Percentiles rank a stretch among this genome's conserved stretches.
phyloP scores from a whole-genome alignment of 2,888 invertebrate species.

The Acronicta alni region DNA sequence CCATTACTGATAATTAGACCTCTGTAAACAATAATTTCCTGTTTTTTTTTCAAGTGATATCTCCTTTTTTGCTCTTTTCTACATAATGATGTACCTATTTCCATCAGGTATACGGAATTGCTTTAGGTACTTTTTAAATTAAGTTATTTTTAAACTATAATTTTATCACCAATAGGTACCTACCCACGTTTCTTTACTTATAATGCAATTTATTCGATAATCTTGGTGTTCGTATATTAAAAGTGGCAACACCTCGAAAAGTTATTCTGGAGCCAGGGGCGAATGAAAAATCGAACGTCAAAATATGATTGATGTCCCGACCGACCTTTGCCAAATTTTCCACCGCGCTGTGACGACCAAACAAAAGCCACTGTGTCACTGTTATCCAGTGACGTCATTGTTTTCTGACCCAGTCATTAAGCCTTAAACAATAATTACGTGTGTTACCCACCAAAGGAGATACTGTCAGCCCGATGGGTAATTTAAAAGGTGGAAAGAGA shows the following conservation, averaged over 20 bases:
- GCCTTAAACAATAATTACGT: constrained; percentile 2
- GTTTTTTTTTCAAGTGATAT: too few relatives aligned
- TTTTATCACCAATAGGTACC: too few relatives aligned
- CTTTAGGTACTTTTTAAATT: too few relatives aligned
- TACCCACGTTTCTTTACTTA: constrained; percentile 11
- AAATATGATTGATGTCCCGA: constrained; percentile 72
- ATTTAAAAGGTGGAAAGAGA: too few relatives aligned
- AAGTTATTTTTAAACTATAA: not conserved
- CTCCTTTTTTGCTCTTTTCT: too few relatives aligned
- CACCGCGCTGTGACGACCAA: constrained; percentile 48
- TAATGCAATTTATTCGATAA: constrained; percentile 19
- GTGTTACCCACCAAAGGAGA: not conserved
- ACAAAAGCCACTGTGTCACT: constrained; percentile 58
- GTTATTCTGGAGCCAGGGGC: constrained; percentile 54
- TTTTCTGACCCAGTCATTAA: constrained; percentile 35
- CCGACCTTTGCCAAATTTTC: constrained; percentile 61
- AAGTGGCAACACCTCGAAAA: constrained; percentile 59
- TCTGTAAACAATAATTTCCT: not conserved
- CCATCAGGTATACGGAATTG: not conserved
- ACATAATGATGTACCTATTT: not conserved
- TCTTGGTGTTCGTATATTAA: constrained; percentile 33
- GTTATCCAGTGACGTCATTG: constrained; percentile 39
- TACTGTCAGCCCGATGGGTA: not conserved
- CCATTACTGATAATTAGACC: constrained; percentile 29
- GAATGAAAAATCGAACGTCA: constrained; percentile 74